Evolutionary conservation across 1,140 invertebrate species (phyloP).

Genomic region (Drosophila nebulosa): DNA sequence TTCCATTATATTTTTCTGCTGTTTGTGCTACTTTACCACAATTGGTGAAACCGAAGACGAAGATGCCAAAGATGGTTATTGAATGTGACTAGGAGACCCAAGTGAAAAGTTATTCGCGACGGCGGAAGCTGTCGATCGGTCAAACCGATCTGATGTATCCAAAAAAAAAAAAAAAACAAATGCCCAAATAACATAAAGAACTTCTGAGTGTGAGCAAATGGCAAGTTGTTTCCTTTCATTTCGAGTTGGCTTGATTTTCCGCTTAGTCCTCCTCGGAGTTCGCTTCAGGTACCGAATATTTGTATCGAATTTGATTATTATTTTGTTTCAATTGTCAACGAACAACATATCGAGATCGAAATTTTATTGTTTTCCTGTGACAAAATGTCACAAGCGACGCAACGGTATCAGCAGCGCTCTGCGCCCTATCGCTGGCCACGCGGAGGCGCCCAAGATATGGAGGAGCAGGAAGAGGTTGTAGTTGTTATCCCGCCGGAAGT

Average conservation of each 20-base stretch:
- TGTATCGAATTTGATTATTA: background rate
- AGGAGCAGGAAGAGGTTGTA: background rate
- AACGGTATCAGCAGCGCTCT: background rate
- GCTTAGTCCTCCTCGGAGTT: background rate
- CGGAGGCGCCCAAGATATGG: background rate
- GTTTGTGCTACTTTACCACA: conserved; percentile 23
- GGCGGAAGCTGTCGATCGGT: too few relatives aligned
- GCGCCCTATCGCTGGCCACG: background rate
- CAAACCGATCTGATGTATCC: too few relatives aligned
- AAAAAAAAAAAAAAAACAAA: too few relatives aligned
- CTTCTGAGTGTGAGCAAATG: background rate
- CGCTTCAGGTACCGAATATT: background rate
- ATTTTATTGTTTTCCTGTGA: background rate
- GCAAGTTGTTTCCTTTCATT: background rate
- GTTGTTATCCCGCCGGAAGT: background rate
- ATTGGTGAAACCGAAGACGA: background rate
- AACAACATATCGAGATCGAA: background rate
- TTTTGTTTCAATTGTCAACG: background rate
- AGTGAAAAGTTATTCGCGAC: too few relatives aligned
- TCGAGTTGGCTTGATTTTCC: background rate
- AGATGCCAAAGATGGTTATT: background rate
- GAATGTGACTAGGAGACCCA: background rate
- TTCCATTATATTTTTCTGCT: conserved; percentile 30
- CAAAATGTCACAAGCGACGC: background rate
- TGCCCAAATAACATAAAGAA: too few relatives aligned